These are phyloP conservation scores for Heliconius ismenius DNA, from an alignment of 2,888 invertebrate species.

Conservation along the genomic window DNA sequence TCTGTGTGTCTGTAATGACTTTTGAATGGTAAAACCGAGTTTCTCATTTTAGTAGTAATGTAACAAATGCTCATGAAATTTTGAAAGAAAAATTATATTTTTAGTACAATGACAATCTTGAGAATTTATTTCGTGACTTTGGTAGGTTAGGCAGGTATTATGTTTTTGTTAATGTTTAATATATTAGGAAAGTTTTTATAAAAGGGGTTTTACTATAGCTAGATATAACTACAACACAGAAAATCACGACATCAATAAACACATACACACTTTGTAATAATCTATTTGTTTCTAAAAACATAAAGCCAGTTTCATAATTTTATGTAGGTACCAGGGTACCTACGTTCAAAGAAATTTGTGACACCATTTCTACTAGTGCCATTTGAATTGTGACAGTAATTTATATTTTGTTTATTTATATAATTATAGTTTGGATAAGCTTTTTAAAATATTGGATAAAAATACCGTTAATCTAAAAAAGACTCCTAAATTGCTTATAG, in stretches of 20 bases:
- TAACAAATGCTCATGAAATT: not conserved
- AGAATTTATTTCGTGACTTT: not conserved
- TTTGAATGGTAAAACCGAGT: too few species aligned
- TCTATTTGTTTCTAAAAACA: not conserved
- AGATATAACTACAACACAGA: constrained; percentile 37
- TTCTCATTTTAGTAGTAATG: too few species aligned
- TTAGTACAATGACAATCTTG: not conserved
- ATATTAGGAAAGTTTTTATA: not conserved
- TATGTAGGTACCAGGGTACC: not conserved
- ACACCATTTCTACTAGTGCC: not conserved
- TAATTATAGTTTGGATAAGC: too few species aligned
- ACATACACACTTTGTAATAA: constrained; percentile 8
- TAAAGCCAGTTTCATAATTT: constrained; percentile 28
- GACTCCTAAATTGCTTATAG: not conserved
- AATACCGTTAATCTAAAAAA: not conserved
- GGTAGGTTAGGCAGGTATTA: not conserved
- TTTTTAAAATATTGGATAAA: not conserved
- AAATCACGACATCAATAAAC: constrained; percentile 38
- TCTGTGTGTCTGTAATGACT: not conserved
- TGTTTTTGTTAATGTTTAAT: too few species aligned
- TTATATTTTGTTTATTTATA: too few species aligned
- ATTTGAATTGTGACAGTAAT: not conserved
- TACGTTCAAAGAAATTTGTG: not conserved
- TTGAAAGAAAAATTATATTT: not conserved
- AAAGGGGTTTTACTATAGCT: constrained; percentile 5